These are phyloP conservation scores for Caenorhabditis imperialis DNA, from an alignment of 2,888 invertebrate species.

Conservation along the genomic window DNA sequence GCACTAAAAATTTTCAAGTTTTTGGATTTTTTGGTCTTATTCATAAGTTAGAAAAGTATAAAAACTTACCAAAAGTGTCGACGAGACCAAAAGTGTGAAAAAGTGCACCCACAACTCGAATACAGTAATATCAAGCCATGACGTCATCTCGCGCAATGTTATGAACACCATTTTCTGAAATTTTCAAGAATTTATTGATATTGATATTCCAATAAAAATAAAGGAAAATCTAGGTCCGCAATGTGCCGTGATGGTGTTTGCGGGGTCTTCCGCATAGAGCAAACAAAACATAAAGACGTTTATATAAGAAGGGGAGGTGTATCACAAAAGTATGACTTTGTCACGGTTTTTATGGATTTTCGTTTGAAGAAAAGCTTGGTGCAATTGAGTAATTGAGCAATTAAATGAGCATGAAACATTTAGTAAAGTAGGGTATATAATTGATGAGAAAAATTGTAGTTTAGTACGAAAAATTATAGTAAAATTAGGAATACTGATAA, in stretches of 20 bases:
- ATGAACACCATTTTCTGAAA: slow-evolving; percentile 82
- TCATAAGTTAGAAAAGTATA: slow-evolving; percentile 3
- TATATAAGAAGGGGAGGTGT: background rate
- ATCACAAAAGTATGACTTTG: background rate
- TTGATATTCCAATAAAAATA: too few species aligned
- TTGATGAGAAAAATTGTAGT: too few species aligned
- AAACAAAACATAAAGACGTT: background rate
- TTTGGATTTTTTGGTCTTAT: too few species aligned
- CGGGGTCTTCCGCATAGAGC: slow-evolving; percentile 2
- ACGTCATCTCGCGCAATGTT: slow-evolving; percentile 89
- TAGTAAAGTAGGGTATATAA: too few species aligned
- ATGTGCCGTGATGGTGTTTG: slow-evolving; percentile 14
- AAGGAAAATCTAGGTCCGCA: background rate
- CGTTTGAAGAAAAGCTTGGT: too few species aligned
- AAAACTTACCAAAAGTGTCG: slow-evolving; percentile 83
- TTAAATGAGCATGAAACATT: too few species aligned
- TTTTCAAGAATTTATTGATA: too few species aligned
- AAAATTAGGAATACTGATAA: too few species aligned
- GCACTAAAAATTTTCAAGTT: slow-evolving; percentile 45
- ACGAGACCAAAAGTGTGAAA: slow-evolving; percentile 87
- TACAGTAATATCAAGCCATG: slow-evolving; percentile 93
- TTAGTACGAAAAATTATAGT: too few species aligned
- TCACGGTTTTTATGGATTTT: too few species aligned
- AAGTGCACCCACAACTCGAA: slow-evolving; percentile 95
- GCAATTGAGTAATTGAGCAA: too few species aligned